Base-by-base conservation (phyloP, 2,888 invertebrate genomes). In the Sinhomidia bicolor region DNA sequence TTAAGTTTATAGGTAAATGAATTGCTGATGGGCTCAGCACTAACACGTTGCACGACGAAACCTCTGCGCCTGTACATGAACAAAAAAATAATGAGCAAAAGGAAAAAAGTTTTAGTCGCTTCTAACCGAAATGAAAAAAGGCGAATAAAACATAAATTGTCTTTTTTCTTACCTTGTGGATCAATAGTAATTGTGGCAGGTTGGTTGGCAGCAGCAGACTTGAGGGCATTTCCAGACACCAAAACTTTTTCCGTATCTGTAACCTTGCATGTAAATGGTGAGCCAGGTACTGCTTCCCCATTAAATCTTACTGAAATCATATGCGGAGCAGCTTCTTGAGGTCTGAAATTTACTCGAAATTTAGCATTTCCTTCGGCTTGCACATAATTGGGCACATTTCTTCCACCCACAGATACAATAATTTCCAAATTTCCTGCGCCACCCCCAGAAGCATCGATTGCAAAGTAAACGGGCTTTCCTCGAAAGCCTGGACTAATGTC, bases 331-430 rank as follows among this genome's bases (percentile, higher is more conserved):
- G 98, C 96, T 94, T 98, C 98, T 44, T 97, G 97, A 0, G 99
- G 99, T 93, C 98, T 98, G 94, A 99, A 99, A 94, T 99, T 99
- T 26, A 97, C 97, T 93, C 96, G 94, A 93, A 99, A 99, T 92
- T 98, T 96, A 0, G 99, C 99, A 93, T 99, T 99, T 57, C 99
- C 99, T 94, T 99, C 99, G 62, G 98, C 97, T 93, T 98, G 98
- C 0, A 99, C 99, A 93, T 98, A 99, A 94, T 99, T 99, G 10
- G 99, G 99, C 17, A 99, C 99, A 94, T 99, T 99, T 93, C 98
- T 96, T 14, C 98, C 98, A 93, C 97, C 98, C 1, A 99, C 98
- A 0, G 99, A 98, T 0, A 99, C 99, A 89, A 99, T 99, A 83
- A 99, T 99, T 94, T 99, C 99, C 93, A 99, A 95, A 94, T 99